Evolutionary conservation across 2,113 vertebrate genomes (phyloP), one percentile per base, ranked within the genome.

Genomic region (Plecturocebus donacophilus): DNA sequence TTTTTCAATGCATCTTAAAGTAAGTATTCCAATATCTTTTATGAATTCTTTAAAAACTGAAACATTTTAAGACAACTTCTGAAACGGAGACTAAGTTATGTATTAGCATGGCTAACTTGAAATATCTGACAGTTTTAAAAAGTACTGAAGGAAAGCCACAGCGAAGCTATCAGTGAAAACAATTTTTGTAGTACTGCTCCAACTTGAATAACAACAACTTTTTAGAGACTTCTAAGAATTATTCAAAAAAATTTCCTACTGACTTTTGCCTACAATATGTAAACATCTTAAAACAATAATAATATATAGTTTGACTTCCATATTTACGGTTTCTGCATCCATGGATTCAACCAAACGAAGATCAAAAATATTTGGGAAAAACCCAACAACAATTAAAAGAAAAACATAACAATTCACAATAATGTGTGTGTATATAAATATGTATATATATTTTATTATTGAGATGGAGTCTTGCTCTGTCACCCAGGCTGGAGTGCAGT

Each of bases 1-100:
- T 16, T 88, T 91, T 94, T 76, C 17, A 84, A 95, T 92, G 21
- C 42, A 70, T 56, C n/a, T 90, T 45, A 95, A 90, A 93, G 80
- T 76, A 94, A 81, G 12, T 68, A 52, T 21, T 6, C 27, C 6
- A 0, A 14, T 11, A 30, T 49, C 14, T 77, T 90, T 49, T 47
- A 61, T 3, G 47, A 52, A 85, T 71, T 49, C 27, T 70, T 56
- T 87, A 42, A 88, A 64, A 42, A 27, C 1, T 32, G 40, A 95
- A 54, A 77, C 73, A 52, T 64, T 84, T 92, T 52, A 86, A 96
- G 27, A 35, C 27, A 73, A 13, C 7, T 10, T 94, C 70, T 66
- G 70, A 95, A 95, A 64, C 6, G 47, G 52, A 89, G 66, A 73
- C 71, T 75, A 42, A 49, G 30, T n/a, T 81, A 13, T 73, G 9